Evolutionary conservation across 2,113 vertebrate genomes (phyloP), one percentile per base, ranked within the genome.

Genomic region (Dipodomys stephensi): DNA sequence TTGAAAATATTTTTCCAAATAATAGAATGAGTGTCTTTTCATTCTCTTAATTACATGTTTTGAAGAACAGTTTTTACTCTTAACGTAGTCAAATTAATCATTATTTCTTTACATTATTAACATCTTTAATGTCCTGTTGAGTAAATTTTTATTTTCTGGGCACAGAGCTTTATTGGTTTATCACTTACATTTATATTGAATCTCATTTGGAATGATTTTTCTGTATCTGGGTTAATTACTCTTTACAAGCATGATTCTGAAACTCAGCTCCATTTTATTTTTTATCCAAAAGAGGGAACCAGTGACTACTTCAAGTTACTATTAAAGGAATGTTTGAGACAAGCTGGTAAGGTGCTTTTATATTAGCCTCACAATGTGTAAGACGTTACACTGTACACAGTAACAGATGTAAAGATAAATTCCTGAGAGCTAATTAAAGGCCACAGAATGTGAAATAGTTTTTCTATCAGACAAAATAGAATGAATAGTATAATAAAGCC

Each of bases 41-140:
- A n/a, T 79, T 91, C 11, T 92, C 62, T 91, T 79, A 65, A 64
- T n/a, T 69, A 22, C 44, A 15, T 78, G 64, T 72, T 88, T 82
- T 32, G 53, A 64, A 32, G 18, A 53, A 81, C n/a, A 78, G 16
- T 71, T 90, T 35, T 91, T 91, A 74, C 27, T 87, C 32, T 39
- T 68, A 67, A 25, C 49, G 6, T 72, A 60, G 16, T 88, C 8
- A 28, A 49, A 72, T 32, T 88, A 60, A 49, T 72, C 28, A 76
- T 84, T 28, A 68, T 93, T 65, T 25, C 22, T n/a, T 90, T 87
- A 69, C 19, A 74, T 60, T 83, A 85, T 32, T 79, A 83, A 73
- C 0, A 28, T 23, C 22, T 83, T 73, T 68, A 62, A 62, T 60
- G n/a, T 74, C 10, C 20, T n/a, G 23, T 28, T 35, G 22, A 80